Conservation (phyloP, 1,140 invertebrate species). For the Bombus balteatus region DNA sequence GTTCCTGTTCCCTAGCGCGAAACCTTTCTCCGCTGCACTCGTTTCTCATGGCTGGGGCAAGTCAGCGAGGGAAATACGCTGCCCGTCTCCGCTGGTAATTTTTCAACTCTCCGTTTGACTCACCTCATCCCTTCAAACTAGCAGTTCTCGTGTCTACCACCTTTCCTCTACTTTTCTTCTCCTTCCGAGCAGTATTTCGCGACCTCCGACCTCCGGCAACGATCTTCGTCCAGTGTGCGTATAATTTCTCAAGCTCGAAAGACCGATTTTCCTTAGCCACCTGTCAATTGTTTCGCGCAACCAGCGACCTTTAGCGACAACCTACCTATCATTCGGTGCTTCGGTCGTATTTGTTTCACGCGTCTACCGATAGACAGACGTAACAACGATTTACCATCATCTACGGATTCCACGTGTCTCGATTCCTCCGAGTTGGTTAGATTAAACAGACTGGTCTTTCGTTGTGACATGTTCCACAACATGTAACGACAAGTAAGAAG, state of each 20-base stretch:
- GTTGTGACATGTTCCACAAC: too few relatives aligned
- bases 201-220: slow-evolving; percentile 4
- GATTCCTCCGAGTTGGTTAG: too few relatives aligned
- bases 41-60: slow-evolving; percentile 38
- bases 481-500: background rate
- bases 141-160: slow-evolving; percentile 36
- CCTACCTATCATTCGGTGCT: slow-evolving; percentile 12
- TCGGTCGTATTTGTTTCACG: slow-evolving; percentile 25
- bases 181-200: slow-evolving; percentile 29
- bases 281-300: slow-evolving; percentile 34
- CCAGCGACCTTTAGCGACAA: background rate
- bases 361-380: slow-evolving; percentile 4
- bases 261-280: background rate
- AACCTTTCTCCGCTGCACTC: slow-evolving; percentile 5
- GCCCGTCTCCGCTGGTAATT: slow-evolving; percentile 64
- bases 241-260: background rate
- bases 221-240: slow-evolving; percentile 30
- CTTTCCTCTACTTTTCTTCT: slow-evolving; percentile 11
- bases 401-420: too few relatives aligned
- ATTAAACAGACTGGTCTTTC: too few relatives aligned
- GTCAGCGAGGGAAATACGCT: slow-evolving; percentile 49
- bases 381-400: background rate
- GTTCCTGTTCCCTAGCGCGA: background rate
- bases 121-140: slow-evolving; percentile 47
- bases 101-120: slow-evolving; percentile 66